Percentiles rank a stretch among this genome's conserved stretches.
Conservation (phyloP, 2,888 invertebrate species). For the Caenorhabditis sinica region DNA sequence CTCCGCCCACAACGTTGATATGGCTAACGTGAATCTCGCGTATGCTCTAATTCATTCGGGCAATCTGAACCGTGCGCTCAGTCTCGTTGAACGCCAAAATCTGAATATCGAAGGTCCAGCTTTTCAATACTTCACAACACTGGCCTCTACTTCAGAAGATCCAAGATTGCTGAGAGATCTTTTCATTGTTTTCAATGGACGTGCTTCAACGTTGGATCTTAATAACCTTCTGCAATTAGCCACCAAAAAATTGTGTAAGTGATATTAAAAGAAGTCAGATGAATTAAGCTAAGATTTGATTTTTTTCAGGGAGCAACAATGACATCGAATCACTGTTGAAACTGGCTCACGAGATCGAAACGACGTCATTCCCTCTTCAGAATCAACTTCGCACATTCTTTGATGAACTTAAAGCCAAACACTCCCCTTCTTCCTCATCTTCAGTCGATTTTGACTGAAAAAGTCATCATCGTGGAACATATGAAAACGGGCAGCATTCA, state of each 20-base stretch:
- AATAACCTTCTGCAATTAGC: constrained; percentile 56
- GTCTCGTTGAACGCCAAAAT: constrained; percentile 61
- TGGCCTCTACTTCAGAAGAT: constrained; percentile 44
- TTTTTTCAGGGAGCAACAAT: constrained; percentile 51
- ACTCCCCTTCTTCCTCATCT: constrained; percentile 11
- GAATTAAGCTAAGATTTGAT: neutral
- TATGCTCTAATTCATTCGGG: constrained; percentile 60
- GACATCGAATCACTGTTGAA: constrained; percentile 53
- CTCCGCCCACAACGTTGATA: constrained; percentile 39
- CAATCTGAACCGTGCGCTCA: constrained; percentile 31
- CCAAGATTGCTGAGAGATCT: constrained; percentile 45
- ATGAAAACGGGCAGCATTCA: constrained; percentile 40
- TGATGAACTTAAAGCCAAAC: constrained; percentile 47
- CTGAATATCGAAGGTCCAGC: constrained; percentile 39
- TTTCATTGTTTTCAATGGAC: constrained; percentile 63
- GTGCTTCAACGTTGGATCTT: constrained; percentile 60
- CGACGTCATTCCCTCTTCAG: constrained; percentile 61
- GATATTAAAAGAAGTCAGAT: neutral
- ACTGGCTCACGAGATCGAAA: constrained; percentile 48
- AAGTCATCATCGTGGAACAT: constrained; percentile 3
- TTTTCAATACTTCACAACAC: constrained; percentile 59
- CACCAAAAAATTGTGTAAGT: constrained; percentile 61
- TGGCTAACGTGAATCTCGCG: constrained; percentile 63
- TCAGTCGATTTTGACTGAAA: constrained; percentile 42
- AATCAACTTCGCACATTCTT: constrained; percentile 59